Conservation (phyloP, 2,113 vertebrate species). For the Sapayoa aenigma region DNA sequence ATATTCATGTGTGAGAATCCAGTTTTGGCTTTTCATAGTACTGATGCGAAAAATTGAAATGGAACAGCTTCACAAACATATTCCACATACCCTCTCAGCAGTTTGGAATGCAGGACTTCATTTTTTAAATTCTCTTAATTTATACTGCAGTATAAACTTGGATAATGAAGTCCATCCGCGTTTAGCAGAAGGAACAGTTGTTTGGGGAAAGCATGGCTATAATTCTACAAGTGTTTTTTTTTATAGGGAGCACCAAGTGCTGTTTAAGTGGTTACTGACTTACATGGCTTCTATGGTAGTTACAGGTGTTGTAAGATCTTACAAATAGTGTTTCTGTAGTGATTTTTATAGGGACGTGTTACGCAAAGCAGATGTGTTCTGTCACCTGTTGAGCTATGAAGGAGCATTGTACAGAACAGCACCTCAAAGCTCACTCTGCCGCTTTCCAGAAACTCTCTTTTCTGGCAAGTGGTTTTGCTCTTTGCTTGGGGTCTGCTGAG, state of each 20-base stretch:
- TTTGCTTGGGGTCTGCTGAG: neutral
- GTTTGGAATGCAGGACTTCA: neutral
- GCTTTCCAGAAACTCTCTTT: neutral
- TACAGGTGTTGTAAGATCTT: neutral
- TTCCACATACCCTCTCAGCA: neutral
- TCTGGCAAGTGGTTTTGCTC: neutral
- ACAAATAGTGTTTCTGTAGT: slow-evolving; percentile 24
- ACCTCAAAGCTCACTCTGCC: neutral
- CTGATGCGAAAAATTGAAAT: neutral
- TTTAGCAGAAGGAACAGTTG: neutral
- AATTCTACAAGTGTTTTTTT: slow-evolving; percentile 14
- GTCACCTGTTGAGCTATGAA: slow-evolving; percentile 13
- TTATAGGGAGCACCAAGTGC: slow-evolving; percentile 4
- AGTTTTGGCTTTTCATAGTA: neutral
- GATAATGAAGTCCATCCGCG: slow-evolving; percentile 7
- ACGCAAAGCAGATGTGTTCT: slow-evolving; percentile 38
- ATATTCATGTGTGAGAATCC: neutral
- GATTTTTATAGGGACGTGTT: slow-evolving; percentile 1
- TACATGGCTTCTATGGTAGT: neutral
- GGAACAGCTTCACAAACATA: neutral
- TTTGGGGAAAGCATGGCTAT: neutral
- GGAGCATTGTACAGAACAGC: neutral
- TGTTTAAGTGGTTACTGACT: slow-evolving; percentile 14
- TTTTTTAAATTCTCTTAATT: slow-evolving; percentile 1
- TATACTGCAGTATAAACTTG: neutral